These are phyloP conservation scores for Hirundichthys speculiger DNA, from an alignment of 2,113 vertebrate genomes.

Conservation along the genomic window DNA sequence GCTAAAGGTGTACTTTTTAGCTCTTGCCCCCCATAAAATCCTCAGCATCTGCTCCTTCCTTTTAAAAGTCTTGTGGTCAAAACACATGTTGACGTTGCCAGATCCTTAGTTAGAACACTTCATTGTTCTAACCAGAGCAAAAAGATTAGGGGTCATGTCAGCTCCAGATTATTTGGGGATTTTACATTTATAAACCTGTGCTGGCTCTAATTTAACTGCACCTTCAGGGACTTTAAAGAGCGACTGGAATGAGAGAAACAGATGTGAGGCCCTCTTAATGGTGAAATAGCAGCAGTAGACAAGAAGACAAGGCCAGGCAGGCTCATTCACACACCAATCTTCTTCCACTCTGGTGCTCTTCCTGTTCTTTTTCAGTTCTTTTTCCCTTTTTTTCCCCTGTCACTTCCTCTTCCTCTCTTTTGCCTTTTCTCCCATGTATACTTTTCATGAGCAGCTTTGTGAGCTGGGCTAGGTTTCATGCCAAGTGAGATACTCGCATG, in stretches of 20 bases:
- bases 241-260: constrained; percentile 77
- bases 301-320: constrained; percentile 61
- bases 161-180: constrained; percentile 78
- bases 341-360: background rate
- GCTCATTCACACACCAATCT: constrained; percentile 9
- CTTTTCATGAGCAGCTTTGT: constrained; percentile 45
- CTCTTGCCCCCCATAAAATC: constrained; percentile 42
- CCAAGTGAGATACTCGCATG: constrained; percentile 61
- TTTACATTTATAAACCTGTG: constrained; percentile 82
- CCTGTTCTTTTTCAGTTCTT: constrained; percentile 1
- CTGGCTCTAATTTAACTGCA: constrained; percentile 82
- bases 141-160: constrained; percentile 79
- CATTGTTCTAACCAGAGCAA: constrained; percentile 53
- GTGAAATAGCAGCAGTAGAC: constrained; percentile 60
- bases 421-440: background rate
- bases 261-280: constrained; percentile 76
- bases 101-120: constrained; percentile 38
- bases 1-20: constrained; percentile 29
- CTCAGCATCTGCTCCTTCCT: constrained; percentile 41
- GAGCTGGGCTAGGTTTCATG: constrained; percentile 24
- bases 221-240: constrained; percentile 80
- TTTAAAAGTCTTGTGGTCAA: constrained; percentile 49
- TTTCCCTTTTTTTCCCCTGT: background rate
- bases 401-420: constrained; percentile 14
- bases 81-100: constrained; percentile 58